Base-by-base conservation (phyloP, 2,888 invertebrate genomes). In the Catocala sponsa region DNA sequence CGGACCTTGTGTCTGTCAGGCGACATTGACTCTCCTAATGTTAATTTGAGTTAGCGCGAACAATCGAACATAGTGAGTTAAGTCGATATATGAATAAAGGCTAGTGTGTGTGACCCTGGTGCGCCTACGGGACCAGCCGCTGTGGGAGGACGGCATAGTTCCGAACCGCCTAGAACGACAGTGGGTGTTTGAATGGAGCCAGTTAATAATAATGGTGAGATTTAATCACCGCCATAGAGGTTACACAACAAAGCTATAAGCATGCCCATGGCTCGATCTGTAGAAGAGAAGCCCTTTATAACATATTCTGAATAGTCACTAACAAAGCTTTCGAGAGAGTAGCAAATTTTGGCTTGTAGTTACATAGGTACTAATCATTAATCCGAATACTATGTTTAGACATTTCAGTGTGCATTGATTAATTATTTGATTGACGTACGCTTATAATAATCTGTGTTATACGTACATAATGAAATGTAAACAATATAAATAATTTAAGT, bases 161-260 rank as follows among this genome's bases (percentile, higher is more conserved):
- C 90, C 85, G 87, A 88, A 85, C 90, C 88, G 90, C 91, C 91
- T 90, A 91, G 91, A 87, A 88, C 91, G 87, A 86, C 93, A 91
- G 94, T 94, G 94, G 94, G 94, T 94, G 94, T 92, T 90, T 91
- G 89, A 93, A 94, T 94, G 92, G 92, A 93, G 93, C 92, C 92
- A 92, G 91, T 93, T 92, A 91, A 93, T 94, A 94, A 94, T 94
- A 93, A 94, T 94, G 94, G 93, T 92, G 94, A 93, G 93, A 94
- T 94, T 90, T 93, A 94, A 94, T 94, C 94, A 93, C 94, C 92
- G 85, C 85, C 91, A 89, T 91, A 90, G 88, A 92, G 86, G 91
- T 93, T 94, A 91, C 91, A 89, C 91, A 92, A 93, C 88, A 89
- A 88, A 90, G 86, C 88, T 87, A 86, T 84, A 87, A 91, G 92